Evolutionary conservation across 1,140 invertebrate species (phyloP).

Genomic region (Bacillus rossius): DNA sequence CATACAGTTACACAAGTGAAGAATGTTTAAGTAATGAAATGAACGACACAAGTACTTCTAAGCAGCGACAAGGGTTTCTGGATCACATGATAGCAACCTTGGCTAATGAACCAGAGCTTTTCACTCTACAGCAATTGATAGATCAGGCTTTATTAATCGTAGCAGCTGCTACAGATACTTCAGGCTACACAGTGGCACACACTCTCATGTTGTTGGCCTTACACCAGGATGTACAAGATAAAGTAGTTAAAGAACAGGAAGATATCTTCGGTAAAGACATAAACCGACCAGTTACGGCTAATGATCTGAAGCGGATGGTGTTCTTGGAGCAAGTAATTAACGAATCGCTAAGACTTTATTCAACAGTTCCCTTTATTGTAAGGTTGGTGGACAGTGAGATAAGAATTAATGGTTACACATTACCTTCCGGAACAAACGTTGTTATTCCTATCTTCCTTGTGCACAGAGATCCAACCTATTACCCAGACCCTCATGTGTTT

Average conservation of each 20-base stretch:
- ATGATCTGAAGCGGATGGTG: conserved; percentile 1
- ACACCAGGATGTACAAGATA: conserved; percentile 11
- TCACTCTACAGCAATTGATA: no score
- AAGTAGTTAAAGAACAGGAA: not conserved
- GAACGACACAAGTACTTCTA: no score
- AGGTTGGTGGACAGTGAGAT: not conserved
- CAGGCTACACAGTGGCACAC: not conserved
- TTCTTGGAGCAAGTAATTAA: conserved; percentile 7
- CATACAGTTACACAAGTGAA: no score
- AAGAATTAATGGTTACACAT: conserved; percentile 7
- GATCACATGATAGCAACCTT: no score
- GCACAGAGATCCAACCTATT: conserved; percentile 46
- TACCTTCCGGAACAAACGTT: conserved; percentile 41
- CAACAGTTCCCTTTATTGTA: not conserved
- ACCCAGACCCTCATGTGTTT: conserved; percentile 50
- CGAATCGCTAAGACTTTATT: conserved; percentile 3
- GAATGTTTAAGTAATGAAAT: no score
- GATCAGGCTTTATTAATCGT: not conserved
- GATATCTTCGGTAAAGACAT: conserved; percentile 4
- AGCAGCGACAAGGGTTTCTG: no score
- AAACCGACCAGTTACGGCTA: not conserved
- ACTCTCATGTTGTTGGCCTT: not conserved
- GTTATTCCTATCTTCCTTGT: conserved; percentile 36
- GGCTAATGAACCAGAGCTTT: no score
- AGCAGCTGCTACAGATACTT: not conserved